A percentile compares a stretch with the other conserved stretches of the same genome.
Evolutionary conservation across 1,140 invertebrate species (phyloP).

Genomic region (Pteromalus puparum): DNA sequence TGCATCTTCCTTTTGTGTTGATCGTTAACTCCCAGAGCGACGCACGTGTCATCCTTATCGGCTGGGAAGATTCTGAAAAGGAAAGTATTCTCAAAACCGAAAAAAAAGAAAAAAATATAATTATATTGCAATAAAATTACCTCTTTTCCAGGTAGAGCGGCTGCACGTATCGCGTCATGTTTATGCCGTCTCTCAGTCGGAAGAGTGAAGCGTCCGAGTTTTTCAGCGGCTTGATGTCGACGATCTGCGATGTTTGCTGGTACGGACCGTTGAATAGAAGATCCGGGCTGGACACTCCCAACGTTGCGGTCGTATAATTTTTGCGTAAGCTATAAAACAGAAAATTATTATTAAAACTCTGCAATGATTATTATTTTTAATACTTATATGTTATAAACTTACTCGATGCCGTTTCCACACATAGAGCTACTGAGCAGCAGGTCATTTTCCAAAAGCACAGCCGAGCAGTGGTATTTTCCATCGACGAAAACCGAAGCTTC

Average conservation of each 20-base stretch:
- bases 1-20: constrained; percentile 67
- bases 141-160: constrained; percentile 74
- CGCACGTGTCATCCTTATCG: constrained; percentile 73
- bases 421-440: constrained; percentile 80
- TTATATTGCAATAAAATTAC: constrained; percentile 46
- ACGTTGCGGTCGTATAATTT: constrained; percentile 79
- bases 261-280: constrained; percentile 78
- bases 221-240: constrained; percentile 74
- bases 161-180: constrained; percentile 79
- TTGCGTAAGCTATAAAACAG: constrained; percentile 73
- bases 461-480: constrained; percentile 80
- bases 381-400: constrained; percentile 55
- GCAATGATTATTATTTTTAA: no score
- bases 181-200: constrained; percentile 76
- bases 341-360: neutral
- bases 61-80: constrained; percentile 65
- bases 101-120: no score
- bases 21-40: constrained; percentile 74
- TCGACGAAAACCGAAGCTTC: constrained; percentile 81
- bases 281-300: constrained; percentile 80
- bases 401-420: constrained; percentile 77
- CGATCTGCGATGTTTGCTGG: constrained; percentile 80
- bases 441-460: constrained; percentile 78
- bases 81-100: no score
- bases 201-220: constrained; percentile 77